Conservation (phyloP, 1,140 invertebrate genomes). For the Achatina immaculata region DNA sequence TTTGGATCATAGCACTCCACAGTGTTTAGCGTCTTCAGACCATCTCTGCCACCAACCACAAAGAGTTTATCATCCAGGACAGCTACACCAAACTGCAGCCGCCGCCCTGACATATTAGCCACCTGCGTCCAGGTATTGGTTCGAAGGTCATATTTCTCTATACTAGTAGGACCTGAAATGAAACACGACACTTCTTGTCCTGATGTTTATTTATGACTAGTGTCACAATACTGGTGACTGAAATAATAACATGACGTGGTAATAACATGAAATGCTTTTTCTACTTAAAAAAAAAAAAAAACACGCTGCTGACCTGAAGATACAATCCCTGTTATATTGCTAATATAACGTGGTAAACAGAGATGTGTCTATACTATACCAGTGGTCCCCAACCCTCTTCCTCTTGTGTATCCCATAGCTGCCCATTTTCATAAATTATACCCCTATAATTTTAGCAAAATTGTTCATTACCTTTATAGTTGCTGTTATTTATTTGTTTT, state of each 20-base stretch:
- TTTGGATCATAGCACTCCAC: constrained; percentile 88
- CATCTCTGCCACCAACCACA: constrained; percentile 90
- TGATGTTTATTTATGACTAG: not conserved
- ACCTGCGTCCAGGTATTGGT: constrained; percentile 85
- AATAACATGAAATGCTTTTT: not conserved
- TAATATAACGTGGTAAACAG: too few relatives aligned
- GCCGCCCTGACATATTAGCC: constrained; percentile 83
- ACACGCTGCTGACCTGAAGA: too few relatives aligned
- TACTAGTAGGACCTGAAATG: constrained; percentile 82
- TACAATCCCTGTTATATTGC: too few relatives aligned
- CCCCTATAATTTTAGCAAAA: too few relatives aligned
- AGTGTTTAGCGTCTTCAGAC: constrained; percentile 91
- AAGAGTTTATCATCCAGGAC: constrained; percentile 87
- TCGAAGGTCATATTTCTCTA: constrained; percentile 90
- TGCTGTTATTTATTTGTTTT: too few relatives aligned
- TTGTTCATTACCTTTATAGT: too few relatives aligned
- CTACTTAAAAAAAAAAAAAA: too few relatives aligned
- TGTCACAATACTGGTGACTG: not conserved
- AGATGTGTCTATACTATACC: too few relatives aligned
- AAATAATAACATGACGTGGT: not conserved
- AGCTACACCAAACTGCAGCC: constrained; percentile 89
- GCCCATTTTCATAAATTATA: too few relatives aligned
- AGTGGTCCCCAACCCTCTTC: too few relatives aligned
- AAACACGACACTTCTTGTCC: too few relatives aligned
- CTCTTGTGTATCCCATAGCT: too few relatives aligned